phyloP scores from a whole-genome alignment of 2,113 vertebrate species.

The Merops nubicus region DNA sequence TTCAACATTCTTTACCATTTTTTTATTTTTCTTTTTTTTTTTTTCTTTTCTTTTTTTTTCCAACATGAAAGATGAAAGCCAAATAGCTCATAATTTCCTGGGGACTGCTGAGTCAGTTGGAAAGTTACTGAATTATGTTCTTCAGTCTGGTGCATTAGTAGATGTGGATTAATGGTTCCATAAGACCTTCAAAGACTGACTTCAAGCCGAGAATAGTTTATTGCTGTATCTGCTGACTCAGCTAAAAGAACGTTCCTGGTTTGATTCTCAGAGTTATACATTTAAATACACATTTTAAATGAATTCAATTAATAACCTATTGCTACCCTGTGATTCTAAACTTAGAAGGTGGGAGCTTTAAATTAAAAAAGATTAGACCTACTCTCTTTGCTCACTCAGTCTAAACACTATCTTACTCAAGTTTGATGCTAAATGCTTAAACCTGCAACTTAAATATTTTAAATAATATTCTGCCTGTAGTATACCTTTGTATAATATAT shows the following conservation, averaged over 20 bases:
- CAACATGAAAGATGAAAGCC: background rate
- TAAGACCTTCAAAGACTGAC: background rate
- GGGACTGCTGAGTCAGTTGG: background rate
- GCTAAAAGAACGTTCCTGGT: background rate
- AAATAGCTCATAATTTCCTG: background rate
- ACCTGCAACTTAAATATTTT: background rate
- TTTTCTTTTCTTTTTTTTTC: no score
- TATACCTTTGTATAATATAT: background rate
- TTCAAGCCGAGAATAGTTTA: background rate
- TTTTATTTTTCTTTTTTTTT: background rate
- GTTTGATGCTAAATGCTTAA: background rate
- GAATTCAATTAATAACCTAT: background rate
- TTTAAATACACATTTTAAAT: background rate
- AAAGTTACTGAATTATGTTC: slow-evolving; percentile 27
- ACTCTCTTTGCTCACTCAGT: background rate
- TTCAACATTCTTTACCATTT: background rate
- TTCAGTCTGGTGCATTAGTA: background rate
- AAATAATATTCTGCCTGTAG: background rate
- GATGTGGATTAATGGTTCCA: background rate
- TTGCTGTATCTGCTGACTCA: background rate
- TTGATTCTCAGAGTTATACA: background rate
- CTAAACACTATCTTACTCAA: background rate
- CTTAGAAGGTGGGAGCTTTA: background rate
- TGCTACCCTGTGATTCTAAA: background rate
- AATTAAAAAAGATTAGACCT: background rate